Conservation (phyloP, 2,113 vertebrate species). For the Phalacrocorax pelagicus region DNA sequence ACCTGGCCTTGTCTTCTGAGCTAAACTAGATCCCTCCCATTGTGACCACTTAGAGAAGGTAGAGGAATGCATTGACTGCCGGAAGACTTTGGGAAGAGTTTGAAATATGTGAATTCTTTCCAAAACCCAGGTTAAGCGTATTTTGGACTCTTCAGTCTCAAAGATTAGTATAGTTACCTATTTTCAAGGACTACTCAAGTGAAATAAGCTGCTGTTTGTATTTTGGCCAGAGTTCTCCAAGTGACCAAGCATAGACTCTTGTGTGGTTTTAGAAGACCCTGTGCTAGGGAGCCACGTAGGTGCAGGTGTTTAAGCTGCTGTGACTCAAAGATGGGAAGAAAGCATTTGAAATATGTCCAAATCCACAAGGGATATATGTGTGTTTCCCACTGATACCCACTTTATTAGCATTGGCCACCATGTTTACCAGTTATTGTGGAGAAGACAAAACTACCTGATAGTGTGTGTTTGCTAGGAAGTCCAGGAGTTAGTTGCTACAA, state of each 20-base stretch:
- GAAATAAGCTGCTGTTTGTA: neutral
- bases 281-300: neutral
- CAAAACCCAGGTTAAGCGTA: neutral
- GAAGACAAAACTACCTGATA: neutral
- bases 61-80: neutral
- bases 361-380: neutral
- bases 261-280: neutral
- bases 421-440: neutral
- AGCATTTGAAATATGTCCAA: neutral
- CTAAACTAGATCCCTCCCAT: neutral
- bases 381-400: neutral
- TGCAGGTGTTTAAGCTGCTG: neutral
- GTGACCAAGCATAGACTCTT: neutral
- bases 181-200: neutral
- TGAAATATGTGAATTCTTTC: neutral
- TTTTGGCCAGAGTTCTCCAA: neutral
- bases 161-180: neutral
- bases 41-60: neutral
- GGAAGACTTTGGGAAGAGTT: neutral
- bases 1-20: neutral
- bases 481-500: neutral
- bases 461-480: neutral
- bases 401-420: neutral
- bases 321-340: neutral
- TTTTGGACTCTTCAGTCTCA: neutral